A percentile compares a stretch with the other conserved stretches of the same genome.
These are phyloP conservation scores for Corvus cornix DNA, from an alignment of 2,113 vertebrate genomes.

Conservation along the genomic window DNA sequence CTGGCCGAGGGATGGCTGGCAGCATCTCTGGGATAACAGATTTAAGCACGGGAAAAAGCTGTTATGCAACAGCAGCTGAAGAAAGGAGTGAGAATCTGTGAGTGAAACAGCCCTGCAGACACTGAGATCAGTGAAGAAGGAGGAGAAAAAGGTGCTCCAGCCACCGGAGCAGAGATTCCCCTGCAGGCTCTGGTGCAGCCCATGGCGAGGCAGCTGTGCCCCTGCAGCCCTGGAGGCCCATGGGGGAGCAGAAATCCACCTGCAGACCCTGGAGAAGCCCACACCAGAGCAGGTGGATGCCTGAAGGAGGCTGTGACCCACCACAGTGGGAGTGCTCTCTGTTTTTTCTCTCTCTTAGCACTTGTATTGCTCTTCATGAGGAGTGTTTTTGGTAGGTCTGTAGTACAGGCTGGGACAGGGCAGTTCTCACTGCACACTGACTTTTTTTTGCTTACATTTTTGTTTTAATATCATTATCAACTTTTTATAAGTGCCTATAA, in stretches of 20 bases:
- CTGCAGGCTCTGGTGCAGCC: rapidly evolving
- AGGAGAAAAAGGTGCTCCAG: not conserved
- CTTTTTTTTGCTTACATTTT: not conserved
- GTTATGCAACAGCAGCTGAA: not conserved
- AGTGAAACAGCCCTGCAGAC: not conserved
- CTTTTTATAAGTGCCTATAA: conserved; percentile 42
- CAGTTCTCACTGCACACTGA: not conserved
- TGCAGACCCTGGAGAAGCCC: not conserved
- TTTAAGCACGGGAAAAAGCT: not conserved
- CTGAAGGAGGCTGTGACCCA: not conserved
- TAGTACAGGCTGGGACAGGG: not conserved
- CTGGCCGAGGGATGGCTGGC: rapidly evolving
- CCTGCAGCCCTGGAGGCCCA: not conserved
- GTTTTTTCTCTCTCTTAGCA: not conserved
- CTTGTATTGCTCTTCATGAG: not conserved
- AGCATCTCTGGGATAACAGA: not conserved
- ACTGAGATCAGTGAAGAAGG: not conserved
- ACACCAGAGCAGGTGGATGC: not conserved
- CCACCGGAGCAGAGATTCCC: not conserved
- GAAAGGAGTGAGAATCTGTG: not conserved
- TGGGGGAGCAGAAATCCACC: not conserved
- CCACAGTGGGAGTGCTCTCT: not conserved
- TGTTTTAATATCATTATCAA: conserved; percentile 55
- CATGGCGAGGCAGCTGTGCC: not conserved
- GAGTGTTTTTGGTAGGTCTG: not conserved